These are phyloP conservation scores for Acropternis orthonyx DNA, from an alignment of 2,797 vertebrate genomes.

Conservation along the genomic window DNA sequence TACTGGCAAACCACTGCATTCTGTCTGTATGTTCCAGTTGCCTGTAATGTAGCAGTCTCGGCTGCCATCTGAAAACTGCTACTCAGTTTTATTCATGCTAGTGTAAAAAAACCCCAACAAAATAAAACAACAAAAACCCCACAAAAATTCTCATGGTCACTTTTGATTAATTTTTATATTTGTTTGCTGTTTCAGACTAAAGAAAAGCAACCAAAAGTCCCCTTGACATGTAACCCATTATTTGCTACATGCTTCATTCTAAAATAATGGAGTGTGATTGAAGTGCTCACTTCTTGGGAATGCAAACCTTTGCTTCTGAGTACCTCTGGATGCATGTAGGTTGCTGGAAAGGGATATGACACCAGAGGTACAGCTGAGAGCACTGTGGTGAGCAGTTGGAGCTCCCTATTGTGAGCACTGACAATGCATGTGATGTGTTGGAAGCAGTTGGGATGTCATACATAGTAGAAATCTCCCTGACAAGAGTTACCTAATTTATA, in stretches of 20 bases:
- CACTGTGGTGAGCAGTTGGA: rapidly evolving
- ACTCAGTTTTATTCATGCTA: neutral
- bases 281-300: neutral
- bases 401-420: neutral
- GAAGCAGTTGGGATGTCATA: neutral
- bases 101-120: neutral
- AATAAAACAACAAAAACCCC: neutral
- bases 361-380: neutral
- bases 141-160: neutral
- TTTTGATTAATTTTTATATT: neutral
- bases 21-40: neutral
- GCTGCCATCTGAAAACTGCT: neutral
- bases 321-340: rapidly evolving
- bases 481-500: neutral
- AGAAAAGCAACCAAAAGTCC: neutral
- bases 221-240: neutral
- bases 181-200: neutral
- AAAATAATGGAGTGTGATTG: neutral
- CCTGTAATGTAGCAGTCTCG: neutral
- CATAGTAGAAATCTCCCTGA: neutral
- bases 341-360: neutral
- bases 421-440: rapidly evolving
- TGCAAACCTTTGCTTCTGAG: neutral
- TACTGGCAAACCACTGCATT: neutral
- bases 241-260: neutral